Evolutionary conservation across 2,113 vertebrate genomes (phyloP).

Genomic region (Albula goreensis): DNA sequence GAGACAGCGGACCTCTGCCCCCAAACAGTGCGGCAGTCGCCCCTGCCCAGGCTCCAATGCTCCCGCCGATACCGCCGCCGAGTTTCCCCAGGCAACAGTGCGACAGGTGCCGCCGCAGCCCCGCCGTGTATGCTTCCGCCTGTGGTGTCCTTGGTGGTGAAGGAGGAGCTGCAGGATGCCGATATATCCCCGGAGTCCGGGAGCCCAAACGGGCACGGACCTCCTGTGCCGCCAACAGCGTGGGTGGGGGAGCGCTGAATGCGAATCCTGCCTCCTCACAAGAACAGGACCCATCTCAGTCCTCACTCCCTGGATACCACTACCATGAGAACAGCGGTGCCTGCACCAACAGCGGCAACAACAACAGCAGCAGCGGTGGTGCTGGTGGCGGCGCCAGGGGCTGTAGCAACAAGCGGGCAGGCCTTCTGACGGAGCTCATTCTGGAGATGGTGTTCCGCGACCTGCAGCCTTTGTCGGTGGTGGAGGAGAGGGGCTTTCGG

Average conservation of each 20-base stretch:
- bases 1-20: conserved; percentile 44
- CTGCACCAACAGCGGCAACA: conserved; percentile 13
- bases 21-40: conserved; percentile 30
- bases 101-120: conserved; percentile 15
- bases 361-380: not conserved
- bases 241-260: conserved; percentile 21
- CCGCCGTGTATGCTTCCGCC: conserved; percentile 38
- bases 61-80: conserved; percentile 34
- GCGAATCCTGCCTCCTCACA: conserved; percentile 28
- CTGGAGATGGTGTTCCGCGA: conserved; percentile 66
- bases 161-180: conserved; percentile 54
- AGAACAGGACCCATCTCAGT: conserved; percentile 31
- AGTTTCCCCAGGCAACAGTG: conserved; percentile 31
- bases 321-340: conserved; percentile 34
- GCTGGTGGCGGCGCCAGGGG: not conserved
- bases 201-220: conserved; percentile 37
- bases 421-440: conserved; percentile 54
- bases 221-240: conserved; percentile 19
- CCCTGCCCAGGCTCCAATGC: conserved; percentile 30
- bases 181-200: conserved; percentile 38
- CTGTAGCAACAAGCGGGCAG: conserved; percentile 47
- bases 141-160: conserved; percentile 39
- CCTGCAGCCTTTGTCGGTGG: conserved; percentile 63
- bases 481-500: conserved; percentile 62
- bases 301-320: conserved; percentile 29